Conservation (phyloP, 2,888 invertebrate genomes). For the Parnassius orleans region DNA sequence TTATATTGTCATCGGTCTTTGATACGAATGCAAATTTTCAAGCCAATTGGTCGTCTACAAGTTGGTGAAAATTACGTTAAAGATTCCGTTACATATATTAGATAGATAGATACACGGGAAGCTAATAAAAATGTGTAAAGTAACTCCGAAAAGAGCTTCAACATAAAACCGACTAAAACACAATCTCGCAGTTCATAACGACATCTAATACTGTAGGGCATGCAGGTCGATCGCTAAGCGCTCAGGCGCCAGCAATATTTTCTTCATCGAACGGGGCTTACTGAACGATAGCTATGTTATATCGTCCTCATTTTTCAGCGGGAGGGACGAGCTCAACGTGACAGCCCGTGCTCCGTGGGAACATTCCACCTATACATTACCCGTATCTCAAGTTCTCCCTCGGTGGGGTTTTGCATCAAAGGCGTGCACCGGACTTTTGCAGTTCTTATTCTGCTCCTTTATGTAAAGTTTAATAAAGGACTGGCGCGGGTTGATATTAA, state of each 20-base stretch:
- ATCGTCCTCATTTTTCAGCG: constrained; percentile 26
- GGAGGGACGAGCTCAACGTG: constrained; percentile 6
- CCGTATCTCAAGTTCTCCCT: constrained; percentile 17
- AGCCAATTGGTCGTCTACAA: too few relatives aligned
- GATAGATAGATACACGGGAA: too few relatives aligned
- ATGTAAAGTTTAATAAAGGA: constrained; percentile 63
- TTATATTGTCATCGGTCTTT: too few relatives aligned
- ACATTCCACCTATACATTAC: constrained; percentile 7
- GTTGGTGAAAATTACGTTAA: too few relatives aligned
- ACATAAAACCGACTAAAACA: constrained; percentile 15
- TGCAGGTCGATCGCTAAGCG: constrained; percentile 21
- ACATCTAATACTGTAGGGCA: constrained; percentile 23
- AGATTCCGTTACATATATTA: too few relatives aligned
- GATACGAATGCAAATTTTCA: too few relatives aligned
- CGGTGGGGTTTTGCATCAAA: constrained; percentile 33
- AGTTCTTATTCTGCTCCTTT: constrained; percentile 44
- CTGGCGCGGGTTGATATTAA: constrained; percentile 60
- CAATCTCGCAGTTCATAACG: constrained; percentile 11
- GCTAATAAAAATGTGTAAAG: too few relatives aligned
- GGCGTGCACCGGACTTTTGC: constrained; percentile 55
- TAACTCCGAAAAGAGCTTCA: not conserved
- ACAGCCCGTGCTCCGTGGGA: constrained; percentile 1
- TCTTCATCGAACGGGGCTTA: constrained; percentile 65
- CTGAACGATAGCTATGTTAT: constrained; percentile 59
- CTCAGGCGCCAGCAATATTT: constrained; percentile 66